Base-by-base conservation (phyloP, 2,888 invertebrate genomes). In the Allolobophora icterica region DNA sequence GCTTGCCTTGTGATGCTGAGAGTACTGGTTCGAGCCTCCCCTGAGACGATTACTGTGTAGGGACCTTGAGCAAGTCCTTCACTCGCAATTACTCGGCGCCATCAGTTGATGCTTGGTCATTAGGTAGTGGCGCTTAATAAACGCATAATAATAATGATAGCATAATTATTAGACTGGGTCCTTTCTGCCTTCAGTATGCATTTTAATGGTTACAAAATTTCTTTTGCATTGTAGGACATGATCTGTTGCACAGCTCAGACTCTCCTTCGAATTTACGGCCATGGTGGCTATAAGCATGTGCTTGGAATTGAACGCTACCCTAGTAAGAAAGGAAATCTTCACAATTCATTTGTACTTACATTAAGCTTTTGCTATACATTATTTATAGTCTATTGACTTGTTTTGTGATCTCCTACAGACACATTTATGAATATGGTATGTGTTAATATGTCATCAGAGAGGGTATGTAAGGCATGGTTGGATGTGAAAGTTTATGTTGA, bases 251-350 rank as follows among this genome's bases (percentile, higher is more conserved):
- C 87, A 24, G 87, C 87, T 34, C 87, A 87, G 24, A 87, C 87
- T 87, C 87, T 87, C 13, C 38, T 87, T 30, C 87, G 87, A 87
- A 87, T 87, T 38, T 87, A 35, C n/a, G 87, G 35, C 8, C 87
- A 87, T 34, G 87, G 87, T 38, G 87, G 87, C 34, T 33, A 87
- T 87, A 87, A 87, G 87, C 87, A 87, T 38, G 38, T 87, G 17
- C 87, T 87, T 87, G 87, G 87, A 87, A 87, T 87, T 17, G 87
- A 87, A 38, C 87, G 87, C 38, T 87, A 87, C 15, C 87, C 87
- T 35, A 87, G 87, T 87, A 87, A 87, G 87, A 87, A 35, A 71
- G 30, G n/a, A 71, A n/a, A n/a, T 71, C 71, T n/a, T 30, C 11
- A n/a, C n/a, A n/a, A 11, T 71, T 30, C 17, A 24, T 52, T 3